Conservation (phyloP, 2,888 invertebrate species). For the Deilephila porcellus region DNA sequence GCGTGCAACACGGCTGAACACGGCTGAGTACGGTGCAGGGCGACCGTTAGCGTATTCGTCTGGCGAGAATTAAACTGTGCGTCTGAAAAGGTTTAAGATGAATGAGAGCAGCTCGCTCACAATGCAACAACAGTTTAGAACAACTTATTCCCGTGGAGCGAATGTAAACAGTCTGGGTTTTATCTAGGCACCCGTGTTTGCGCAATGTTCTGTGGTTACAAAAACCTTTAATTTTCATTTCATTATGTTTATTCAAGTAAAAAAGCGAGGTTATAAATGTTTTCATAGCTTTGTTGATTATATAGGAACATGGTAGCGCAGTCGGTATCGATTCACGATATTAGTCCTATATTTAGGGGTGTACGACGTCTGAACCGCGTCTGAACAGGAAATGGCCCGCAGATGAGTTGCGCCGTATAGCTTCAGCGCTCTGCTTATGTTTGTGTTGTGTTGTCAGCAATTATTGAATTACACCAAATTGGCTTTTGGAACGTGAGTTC, state of each 20-base stretch:
- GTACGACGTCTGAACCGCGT: conserved; percentile 65
- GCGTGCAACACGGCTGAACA: conserved; percentile 46
- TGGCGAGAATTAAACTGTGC: conserved; percentile 74
- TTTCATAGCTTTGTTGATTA: not conserved
- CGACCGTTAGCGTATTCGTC: conserved; percentile 54
- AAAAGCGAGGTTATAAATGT: not conserved
- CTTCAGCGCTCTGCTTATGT: conserved; percentile 30
- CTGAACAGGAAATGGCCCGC: conserved; percentile 76
- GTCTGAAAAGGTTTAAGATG: conserved; percentile 80
- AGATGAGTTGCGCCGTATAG: conserved; percentile 69
- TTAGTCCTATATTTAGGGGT: conserved; percentile 54
- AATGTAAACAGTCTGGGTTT: conserved; percentile 73
- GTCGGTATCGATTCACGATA: conserved; percentile 47
- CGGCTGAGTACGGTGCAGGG: conserved; percentile 44
- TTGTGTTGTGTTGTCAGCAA: conserved; percentile 10
- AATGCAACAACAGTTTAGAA: conserved; percentile 78
- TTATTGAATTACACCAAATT: conserved; percentile 27
- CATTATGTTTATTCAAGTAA: conserved; percentile 36
- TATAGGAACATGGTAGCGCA: conserved; percentile 8
- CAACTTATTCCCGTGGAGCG: conserved; percentile 72
- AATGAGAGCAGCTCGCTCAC: conserved; percentile 71
- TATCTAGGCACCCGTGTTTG: conserved; percentile 58
- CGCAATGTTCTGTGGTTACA: conserved; percentile 50
- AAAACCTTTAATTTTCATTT: conserved; percentile 20
- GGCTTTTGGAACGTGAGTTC: not conserved